Percentiles rank a stretch among this genome's conserved stretches.
phyloP scores from a whole-genome alignment of 2,113 vertebrate genomes.

The Scolopax mira region DNA sequence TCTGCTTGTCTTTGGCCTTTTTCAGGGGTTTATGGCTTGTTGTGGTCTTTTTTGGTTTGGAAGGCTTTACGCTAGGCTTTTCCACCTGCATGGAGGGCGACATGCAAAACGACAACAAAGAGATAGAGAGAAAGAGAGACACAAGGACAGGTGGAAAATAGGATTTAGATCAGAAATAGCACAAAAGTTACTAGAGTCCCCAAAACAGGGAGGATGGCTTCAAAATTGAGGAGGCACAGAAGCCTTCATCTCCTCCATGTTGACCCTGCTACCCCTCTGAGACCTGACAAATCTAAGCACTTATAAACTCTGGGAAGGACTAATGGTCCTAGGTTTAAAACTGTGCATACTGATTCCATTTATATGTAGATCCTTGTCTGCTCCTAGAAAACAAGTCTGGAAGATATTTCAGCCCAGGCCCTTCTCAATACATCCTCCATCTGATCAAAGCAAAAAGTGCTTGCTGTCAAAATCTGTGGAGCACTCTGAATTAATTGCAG shows the following conservation, averaged over 20 bases:
- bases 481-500: neutral
- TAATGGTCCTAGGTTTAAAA: neutral
- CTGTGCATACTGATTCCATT: neutral
- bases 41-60: slow-evolving; percentile 92
- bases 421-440: neutral
- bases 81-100: slow-evolving; percentile 82
- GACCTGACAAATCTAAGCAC: neutral
- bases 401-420: neutral
- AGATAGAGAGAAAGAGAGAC: neutral
- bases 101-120: slow-evolving; percentile 39
- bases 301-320: neutral
- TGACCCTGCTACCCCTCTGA: neutral
- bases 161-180: slow-evolving; percentile 41
- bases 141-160: slow-evolving; percentile 62
- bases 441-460: neutral
- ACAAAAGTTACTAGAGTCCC: neutral
- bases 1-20: slow-evolving; percentile 97
- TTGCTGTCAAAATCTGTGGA: neutral
- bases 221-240: neutral
- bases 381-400: neutral
- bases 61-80: slow-evolving; percentile 83
- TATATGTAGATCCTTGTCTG: neutral
- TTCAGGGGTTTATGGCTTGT: slow-evolving; percentile 86
- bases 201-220: neutral
- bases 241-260: neutral